Conservation (phyloP, 1,140 invertebrate genomes). For the Cotesia chilonis region DNA sequence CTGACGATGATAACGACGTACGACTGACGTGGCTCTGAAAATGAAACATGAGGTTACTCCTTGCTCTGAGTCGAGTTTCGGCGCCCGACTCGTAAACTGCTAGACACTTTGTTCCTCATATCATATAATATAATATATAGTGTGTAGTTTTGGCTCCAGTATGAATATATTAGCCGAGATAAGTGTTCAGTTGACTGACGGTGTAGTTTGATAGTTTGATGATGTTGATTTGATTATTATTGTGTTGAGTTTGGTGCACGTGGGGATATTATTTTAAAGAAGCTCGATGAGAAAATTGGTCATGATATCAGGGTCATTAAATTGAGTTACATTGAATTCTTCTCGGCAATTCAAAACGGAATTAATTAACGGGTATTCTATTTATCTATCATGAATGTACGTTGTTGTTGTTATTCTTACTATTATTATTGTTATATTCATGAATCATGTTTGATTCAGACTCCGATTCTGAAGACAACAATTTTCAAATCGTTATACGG, state of each 20-base stretch:
- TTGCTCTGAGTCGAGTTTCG: slow-evolving; percentile 29
- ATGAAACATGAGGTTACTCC: slow-evolving; percentile 1
- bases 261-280: slow-evolving; percentile 17
- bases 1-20: background rate
- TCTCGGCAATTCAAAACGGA: background rate
- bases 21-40: slow-evolving; percentile 22
- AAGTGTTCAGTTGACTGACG: background rate
- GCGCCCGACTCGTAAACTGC: background rate
- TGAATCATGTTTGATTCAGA: slow-evolving; percentile 20
- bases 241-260: background rate
- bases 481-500: slow-evolving; percentile 34
- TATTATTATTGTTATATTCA: background rate
- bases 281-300: slow-evolving; percentile 23
- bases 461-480: background rate
- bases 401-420: background rate
- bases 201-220: no score
- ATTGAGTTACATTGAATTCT: background rate
- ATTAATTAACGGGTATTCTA: slow-evolving; percentile 2
- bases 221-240: no score
- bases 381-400: slow-evolving; percentile 4
- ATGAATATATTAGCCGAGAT: slow-evolving; percentile 3
- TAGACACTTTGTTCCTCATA: background rate
- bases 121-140: no score
- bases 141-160: background rate
- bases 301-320: background rate